phyloP scores from a whole-genome alignment of 2,888 invertebrate genomes.

The Lycocerus yunnanus region DNA sequence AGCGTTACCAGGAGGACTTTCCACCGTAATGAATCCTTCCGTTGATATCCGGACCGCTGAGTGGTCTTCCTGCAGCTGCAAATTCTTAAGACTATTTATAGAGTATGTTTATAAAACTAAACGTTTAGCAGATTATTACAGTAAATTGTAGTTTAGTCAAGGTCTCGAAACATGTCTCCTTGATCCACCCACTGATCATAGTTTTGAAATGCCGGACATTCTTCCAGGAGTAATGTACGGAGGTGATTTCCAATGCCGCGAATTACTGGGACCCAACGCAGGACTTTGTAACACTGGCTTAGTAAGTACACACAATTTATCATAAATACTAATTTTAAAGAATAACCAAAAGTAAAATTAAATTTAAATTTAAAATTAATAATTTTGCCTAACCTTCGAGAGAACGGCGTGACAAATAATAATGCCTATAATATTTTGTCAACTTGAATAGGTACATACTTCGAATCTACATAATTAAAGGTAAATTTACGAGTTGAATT shows the following conservation, averaged over 20 bases:
- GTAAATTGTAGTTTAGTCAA: slow-evolving; percentile 52
- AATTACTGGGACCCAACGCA: slow-evolving; percentile 58
- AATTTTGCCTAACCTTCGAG: too few relatives aligned
- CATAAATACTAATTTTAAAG: not conserved
- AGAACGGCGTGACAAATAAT: not conserved
- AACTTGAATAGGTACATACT: not conserved
- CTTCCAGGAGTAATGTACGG: slow-evolving; percentile 62
- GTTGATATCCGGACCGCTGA: slow-evolving; percentile 49
- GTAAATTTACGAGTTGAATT: slow-evolving; percentile 4
- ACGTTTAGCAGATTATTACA: slow-evolving; percentile 30
- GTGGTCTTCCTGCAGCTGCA: slow-evolving; percentile 61
- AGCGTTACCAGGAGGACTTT: slow-evolving; percentile 39
- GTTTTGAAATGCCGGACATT: slow-evolving; percentile 43
- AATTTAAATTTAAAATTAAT: not conserved
- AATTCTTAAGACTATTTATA: slow-evolving; percentile 58
- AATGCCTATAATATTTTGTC: not conserved
- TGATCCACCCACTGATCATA: slow-evolving; percentile 58
- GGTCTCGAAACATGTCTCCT: slow-evolving; percentile 63
- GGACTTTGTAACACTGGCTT: slow-evolving; percentile 52
- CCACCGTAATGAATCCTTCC: slow-evolving; percentile 50
- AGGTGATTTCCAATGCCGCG: slow-evolving; percentile 61
- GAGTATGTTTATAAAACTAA: slow-evolving; percentile 54
- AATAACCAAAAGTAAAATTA: not conserved
- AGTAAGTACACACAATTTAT: slow-evolving; percentile 40
- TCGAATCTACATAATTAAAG: not conserved